These are phyloP conservation scores for Maconellicoccus hirsutus DNA, from an alignment of 1,140 invertebrate genomes.

Conservation along the genomic window DNA sequence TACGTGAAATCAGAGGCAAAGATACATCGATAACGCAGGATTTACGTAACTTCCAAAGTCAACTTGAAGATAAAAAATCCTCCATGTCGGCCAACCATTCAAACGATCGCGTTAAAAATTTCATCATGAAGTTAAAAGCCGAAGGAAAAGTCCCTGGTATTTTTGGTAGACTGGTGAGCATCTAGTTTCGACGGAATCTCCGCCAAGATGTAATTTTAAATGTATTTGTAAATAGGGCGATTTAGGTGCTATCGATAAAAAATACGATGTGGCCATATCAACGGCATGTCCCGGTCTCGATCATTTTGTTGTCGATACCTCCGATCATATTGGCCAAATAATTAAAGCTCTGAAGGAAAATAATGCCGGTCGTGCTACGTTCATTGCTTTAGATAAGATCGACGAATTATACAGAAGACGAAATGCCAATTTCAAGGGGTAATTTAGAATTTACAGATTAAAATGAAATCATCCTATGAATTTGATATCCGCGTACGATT, in stretches of 20 bases:
- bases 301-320: constrained; percentile 83
- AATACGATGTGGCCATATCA: constrained; percentile 92
- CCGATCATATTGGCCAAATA: constrained; percentile 70
- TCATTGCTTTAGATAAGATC: constrained; percentile 57
- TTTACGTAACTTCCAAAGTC: constrained; percentile 30
- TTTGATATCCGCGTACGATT: no score
- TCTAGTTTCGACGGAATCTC: neutral
- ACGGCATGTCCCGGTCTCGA: constrained; percentile 85
- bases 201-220: no score
- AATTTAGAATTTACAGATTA: neutral
- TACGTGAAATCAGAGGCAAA: constrained; percentile 34
- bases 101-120: constrained; percentile 60
- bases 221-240: constrained; percentile 66
- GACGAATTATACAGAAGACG: constrained; percentile 40
- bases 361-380: constrained; percentile 60
- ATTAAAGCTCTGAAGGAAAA: constrained; percentile 69
- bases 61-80: constrained; percentile 49
- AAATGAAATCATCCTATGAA: no score
- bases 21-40: constrained; percentile 31
- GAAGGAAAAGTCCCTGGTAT: constrained; percentile 69
- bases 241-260: constrained; percentile 84
- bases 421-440: constrained; percentile 1
- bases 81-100: constrained; percentile 57
- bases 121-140: constrained; percentile 73
- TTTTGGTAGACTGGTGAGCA: constrained; percentile 65